Percentiles rank a stretch among this genome's conserved stretches.
Evolutionary conservation across 2,113 vertebrate species (phyloP).

Genomic region (Leptobrachium leishanense): DNA sequence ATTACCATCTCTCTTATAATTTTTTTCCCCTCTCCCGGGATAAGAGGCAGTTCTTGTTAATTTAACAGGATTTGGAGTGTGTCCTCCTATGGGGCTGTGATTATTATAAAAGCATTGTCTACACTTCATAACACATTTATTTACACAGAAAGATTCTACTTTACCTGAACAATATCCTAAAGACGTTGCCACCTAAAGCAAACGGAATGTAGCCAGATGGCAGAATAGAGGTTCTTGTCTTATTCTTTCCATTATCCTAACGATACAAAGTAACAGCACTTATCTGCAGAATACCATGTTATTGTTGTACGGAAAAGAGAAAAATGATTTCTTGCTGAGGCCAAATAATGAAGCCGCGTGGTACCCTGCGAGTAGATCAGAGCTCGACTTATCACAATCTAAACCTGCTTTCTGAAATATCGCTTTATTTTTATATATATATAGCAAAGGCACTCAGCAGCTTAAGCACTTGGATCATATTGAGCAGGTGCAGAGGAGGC

Average conservation of each 20-base stretch:
- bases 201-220: constrained; percentile 38
- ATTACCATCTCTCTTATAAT: not conserved
- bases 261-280: constrained; percentile 43
- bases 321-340: constrained; percentile 1
- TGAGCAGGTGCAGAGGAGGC: no score
- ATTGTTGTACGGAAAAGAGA: constrained; percentile 34
- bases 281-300: constrained; percentile 22
- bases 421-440: not conserved
- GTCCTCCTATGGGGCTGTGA: constrained; percentile 3
- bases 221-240: constrained; percentile 16
- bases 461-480: no score
- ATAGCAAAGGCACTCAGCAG: not conserved
- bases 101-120: constrained; percentile 30
- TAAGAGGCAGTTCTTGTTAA: not conserved
- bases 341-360: constrained; percentile 11
- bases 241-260: constrained; percentile 37
- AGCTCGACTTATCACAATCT: constrained; percentile 12
- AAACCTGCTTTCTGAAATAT: constrained; percentile 3
- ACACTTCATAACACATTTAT: constrained; percentile 16
- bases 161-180: constrained; percentile 33
- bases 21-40: not conserved
- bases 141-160: constrained; percentile 14
- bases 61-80: not conserved
- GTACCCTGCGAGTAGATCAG: constrained; percentile 7
- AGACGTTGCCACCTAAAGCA: constrained; percentile 33